Conservation (phyloP, 1,140 invertebrate genomes). For the Amyelois transitella region DNA sequence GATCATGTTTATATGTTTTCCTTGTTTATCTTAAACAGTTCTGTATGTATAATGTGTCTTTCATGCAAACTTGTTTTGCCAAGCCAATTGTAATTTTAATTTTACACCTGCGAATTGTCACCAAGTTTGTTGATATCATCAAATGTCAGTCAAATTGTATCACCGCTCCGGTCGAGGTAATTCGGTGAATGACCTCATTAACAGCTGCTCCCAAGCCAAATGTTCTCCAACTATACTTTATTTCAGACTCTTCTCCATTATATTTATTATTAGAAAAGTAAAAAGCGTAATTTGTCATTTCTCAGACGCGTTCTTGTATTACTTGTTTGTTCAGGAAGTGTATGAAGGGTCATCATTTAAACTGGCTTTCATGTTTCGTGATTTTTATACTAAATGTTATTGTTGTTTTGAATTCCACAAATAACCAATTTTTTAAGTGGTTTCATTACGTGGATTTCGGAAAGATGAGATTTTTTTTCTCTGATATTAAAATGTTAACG, state of each 20-base stretch:
- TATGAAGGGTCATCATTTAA: background rate
- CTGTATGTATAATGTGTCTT: too few species aligned
- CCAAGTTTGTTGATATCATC: slow-evolving; percentile 1
- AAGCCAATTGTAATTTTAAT: background rate
- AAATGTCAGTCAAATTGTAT: background rate
- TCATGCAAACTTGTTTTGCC: too few species aligned
- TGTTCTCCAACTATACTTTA: slow-evolving; percentile 6
- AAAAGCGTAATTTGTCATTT: slow-evolving; percentile 9
- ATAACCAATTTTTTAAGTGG: too few species aligned
- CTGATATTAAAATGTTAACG: too few species aligned
- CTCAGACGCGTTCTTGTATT: background rate
- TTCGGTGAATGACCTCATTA: slow-evolving; percentile 16
- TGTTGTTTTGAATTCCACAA: too few species aligned
- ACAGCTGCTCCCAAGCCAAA: slow-evolving; percentile 7
- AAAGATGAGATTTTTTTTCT: too few species aligned
- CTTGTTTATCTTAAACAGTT: too few species aligned
- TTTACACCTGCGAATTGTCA: background rate
- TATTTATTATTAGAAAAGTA: slow-evolving; percentile 10
- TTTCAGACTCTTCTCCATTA: slow-evolving; percentile 8
- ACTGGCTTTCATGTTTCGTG: too few species aligned
- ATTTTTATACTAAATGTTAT: too few species aligned
- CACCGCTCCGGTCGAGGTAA: background rate
- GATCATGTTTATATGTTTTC: too few species aligned
- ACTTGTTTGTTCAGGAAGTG: slow-evolving; percentile 4
- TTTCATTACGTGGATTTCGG: too few species aligned